Base-by-base conservation (phyloP, 1,140 invertebrate species). In the Diorhabda sublineata region DNA sequence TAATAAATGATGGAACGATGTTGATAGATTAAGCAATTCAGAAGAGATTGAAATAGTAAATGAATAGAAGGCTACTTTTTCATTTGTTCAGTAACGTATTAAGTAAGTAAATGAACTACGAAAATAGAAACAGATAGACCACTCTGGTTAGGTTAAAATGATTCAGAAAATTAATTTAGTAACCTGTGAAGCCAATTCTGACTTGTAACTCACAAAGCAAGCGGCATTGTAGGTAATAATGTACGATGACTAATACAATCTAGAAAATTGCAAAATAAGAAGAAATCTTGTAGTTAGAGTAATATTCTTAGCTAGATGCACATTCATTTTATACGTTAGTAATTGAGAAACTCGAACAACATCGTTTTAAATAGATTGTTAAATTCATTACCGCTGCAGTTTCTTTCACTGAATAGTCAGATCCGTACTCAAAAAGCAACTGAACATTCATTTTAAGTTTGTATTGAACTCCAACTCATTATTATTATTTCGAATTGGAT, bases 231-330 rank as follows among this genome's bases (percentile, higher is more conserved):
- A 26, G 42, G 63, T 4, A 41, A 56, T 64, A 64, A 64, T 64
- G 63, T 64, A 64, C 63, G 57, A 26, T 64, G 45, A 52, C 45
- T 52, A 11, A 64, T 41, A 52, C 63, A 64, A 64, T 64, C 63
- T 64, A 64, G 63, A 56, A 64, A 64, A 64, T 64, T 64, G 45
- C 63, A n/a, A 64, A 64, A 64, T 64, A 57, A 64, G 26, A 64
- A 57, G 45, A 64, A 52, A 64, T 64, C 47, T 64, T 42, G 8
- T 9, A 44, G 9, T 41, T 45, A 47, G 56, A 64, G 63, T 64
- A 64, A 64, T 64, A 64, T 57, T 57, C 63, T 52, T 42, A 64
- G n/a, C 61, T n/a, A 62, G 63, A 64, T 42, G 63, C 26, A 64
- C 63, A 11, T 26, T 43, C 63, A 52, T 57, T 42, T 64, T 56